phyloP scores from a whole-genome alignment of 2,888 invertebrate genomes.

The Agapostemon virescens region DNA sequence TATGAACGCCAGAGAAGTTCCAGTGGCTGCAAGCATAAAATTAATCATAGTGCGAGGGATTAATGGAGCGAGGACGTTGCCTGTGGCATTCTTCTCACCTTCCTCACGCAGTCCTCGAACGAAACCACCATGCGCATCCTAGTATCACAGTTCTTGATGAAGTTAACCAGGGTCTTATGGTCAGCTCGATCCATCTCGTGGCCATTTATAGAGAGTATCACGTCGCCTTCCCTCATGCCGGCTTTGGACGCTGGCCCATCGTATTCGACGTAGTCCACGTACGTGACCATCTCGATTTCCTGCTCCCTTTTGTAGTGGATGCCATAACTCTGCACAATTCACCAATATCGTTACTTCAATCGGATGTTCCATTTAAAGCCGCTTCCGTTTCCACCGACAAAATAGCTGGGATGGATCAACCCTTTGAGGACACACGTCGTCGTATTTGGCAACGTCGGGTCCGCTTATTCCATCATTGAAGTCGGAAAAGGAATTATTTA shows the following conservation, averaged over 20 bases:
- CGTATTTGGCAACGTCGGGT: too few relatives aligned
- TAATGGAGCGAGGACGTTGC: too few relatives aligned
- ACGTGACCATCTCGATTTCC: slow-evolving; percentile 97
- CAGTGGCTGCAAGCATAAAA: too few relatives aligned
- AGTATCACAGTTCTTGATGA: slow-evolving; percentile 93
- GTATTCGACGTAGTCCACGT: slow-evolving; percentile 97
- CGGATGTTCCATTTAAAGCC: too few relatives aligned
- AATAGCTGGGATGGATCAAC: too few relatives aligned
- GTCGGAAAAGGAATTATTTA: too few relatives aligned
- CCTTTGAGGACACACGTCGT: too few relatives aligned
- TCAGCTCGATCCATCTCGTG: slow-evolving; percentile 96
- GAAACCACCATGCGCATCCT: slow-evolving; percentile 97
- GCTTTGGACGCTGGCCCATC: slow-evolving; percentile 95
- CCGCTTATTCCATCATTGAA: not conserved
- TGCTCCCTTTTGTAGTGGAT: slow-evolving; percentile 97
- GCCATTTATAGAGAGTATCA: slow-evolving; percentile 98
- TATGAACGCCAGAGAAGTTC: too few relatives aligned
- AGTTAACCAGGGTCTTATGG: slow-evolving; percentile 94
- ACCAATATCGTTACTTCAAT: not conserved
- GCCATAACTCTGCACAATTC: slow-evolving; percentile 90
- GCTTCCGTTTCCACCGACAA: too few relatives aligned
- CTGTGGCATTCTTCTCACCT: slow-evolving; percentile 85
- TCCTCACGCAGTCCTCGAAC: slow-evolving; percentile 97
- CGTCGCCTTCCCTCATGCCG: slow-evolving; percentile 97
- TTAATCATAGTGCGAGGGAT: too few relatives aligned